Evolutionary conservation across 2,113 vertebrate species (phyloP).

Genomic region (Formicarius rufipectus): DNA sequence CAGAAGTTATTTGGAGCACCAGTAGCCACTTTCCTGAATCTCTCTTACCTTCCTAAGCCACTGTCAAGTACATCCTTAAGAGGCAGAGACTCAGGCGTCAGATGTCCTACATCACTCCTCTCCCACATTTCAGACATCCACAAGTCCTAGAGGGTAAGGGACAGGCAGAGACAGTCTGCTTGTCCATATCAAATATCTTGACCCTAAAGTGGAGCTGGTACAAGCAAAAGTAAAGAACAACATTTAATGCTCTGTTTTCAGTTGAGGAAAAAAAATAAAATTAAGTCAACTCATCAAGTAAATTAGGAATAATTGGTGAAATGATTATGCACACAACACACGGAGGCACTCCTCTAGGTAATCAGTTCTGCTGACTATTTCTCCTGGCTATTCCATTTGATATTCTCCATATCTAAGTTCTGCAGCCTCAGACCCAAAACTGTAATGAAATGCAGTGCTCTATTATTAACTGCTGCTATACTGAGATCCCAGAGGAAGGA

Average conservation of each 20-base stretch:
- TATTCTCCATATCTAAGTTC: conserved; percentile 38
- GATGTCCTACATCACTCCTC: neutral
- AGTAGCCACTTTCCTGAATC: neutral
- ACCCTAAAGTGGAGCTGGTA: neutral
- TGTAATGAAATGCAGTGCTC: conserved; percentile 39
- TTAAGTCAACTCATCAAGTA: conserved; percentile 4
- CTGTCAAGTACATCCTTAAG: neutral
- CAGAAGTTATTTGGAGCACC: neutral
- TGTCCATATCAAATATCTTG: neutral
- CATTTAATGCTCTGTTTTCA: neutral
- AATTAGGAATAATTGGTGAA: conserved; percentile 44
- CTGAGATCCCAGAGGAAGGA: conserved; percentile 50
- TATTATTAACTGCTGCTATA: conserved; percentile 42
- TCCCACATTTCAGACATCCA: neutral
- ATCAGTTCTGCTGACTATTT: conserved; percentile 26
- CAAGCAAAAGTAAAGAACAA: neutral
- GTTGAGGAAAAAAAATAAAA: neutral
- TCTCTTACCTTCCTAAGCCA: neutral
- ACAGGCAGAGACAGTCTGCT: neutral
- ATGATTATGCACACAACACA: conserved; percentile 23
- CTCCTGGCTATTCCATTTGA: conserved; percentile 53
- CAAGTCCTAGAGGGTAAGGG: neutral
- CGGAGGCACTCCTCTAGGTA: neutral
- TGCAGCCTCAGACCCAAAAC: conserved; percentile 40
- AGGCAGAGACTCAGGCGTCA: neutral